These are phyloP conservation scores for Pantelozetes paolii DNA, from an alignment of 2,888 invertebrate species.

Conservation along the genomic window DNA sequence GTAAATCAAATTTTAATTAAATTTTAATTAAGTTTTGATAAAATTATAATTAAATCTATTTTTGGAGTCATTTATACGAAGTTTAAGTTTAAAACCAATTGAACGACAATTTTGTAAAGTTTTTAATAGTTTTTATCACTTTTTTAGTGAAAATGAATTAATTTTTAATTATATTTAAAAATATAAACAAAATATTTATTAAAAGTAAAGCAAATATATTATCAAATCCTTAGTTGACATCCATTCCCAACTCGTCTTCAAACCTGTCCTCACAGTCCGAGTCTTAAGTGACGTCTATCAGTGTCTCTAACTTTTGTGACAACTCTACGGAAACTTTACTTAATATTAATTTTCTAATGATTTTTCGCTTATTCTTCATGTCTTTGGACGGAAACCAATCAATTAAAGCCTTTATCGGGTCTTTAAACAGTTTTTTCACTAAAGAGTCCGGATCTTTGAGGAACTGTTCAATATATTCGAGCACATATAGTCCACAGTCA, in stretches of 20 bases:
- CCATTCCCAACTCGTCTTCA: background rate
- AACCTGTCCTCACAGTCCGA: background rate
- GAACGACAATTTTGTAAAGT: no score
- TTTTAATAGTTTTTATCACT: no score
- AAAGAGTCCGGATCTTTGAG: slow-evolving; percentile 58
- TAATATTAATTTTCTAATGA: background rate
- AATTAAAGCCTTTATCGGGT: background rate
- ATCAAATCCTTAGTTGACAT: no score
- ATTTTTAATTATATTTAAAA: no score
- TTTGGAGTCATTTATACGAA: no score
- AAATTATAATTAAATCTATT: no score
- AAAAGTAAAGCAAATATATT: no score
- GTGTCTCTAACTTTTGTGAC: background rate
- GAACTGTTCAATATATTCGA: slow-evolving; percentile 95
- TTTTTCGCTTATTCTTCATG: background rate
- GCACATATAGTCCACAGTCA: slow-evolving; percentile 90
- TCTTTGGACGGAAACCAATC: background rate
- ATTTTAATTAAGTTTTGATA: no score
- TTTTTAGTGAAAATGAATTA: no score
- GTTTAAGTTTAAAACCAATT: no score
- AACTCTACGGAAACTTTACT: background rate
- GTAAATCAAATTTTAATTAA: no score
- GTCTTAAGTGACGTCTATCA: background rate
- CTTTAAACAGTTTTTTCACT: background rate
- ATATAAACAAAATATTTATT: no score